Conservation (phyloP, 2,797 vertebrate genomes). For the Phalanger gymnotis region DNA sequence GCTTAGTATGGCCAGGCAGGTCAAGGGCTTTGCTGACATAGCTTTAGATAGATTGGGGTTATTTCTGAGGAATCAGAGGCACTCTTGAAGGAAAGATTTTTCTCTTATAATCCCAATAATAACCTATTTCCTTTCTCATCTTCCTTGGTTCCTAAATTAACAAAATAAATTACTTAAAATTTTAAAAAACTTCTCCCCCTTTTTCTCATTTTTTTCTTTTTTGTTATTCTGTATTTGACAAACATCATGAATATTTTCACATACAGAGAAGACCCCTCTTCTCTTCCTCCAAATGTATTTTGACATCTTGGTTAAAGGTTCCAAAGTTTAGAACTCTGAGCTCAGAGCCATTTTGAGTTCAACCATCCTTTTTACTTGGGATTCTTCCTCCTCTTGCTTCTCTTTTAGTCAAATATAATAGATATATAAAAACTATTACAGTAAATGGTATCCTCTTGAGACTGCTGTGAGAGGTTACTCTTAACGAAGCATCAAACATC, state of each 20-base stretch:
- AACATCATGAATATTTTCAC: neutral
- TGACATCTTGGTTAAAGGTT: neutral
- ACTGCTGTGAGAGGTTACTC: slow-evolving; percentile 40
- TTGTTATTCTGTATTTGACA: neutral
- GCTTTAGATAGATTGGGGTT: neutral
- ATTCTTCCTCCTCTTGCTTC: slow-evolving; percentile 38
- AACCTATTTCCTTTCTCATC: neutral
- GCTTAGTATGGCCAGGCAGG: neutral
- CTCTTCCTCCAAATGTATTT: neutral
- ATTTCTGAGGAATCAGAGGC: neutral
- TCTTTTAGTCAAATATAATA: slow-evolving; percentile 32
- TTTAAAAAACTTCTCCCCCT: neutral
- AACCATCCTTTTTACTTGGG: neutral
- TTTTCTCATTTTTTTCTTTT: neutral
- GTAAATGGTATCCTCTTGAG: neutral
- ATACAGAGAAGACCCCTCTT: neutral
- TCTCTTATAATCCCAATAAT: neutral
- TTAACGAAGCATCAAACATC: slow-evolving; percentile 30
- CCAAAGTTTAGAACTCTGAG: slow-evolving; percentile 21
- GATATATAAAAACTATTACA: slow-evolving; percentile 30
- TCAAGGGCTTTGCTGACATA: neutral
- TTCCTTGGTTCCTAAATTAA: neutral
- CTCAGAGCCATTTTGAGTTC: slow-evolving; percentile 52
- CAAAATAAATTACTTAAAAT: neutral
- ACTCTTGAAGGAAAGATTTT: neutral